Base-by-base conservation (phyloP, 2,113 vertebrate species). In the Terrapene triunguis region DNA sequence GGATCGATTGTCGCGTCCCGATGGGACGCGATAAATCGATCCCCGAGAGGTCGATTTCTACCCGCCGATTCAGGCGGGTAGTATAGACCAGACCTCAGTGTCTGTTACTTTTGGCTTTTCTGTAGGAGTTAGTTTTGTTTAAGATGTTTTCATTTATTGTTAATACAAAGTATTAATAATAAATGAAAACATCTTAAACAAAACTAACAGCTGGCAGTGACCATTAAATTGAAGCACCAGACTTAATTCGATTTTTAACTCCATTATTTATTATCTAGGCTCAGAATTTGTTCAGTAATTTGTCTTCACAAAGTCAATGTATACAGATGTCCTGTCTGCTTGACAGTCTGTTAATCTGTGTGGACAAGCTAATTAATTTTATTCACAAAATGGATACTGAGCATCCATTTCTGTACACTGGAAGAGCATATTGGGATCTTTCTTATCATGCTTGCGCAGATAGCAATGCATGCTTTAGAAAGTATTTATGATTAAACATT, bases 311-410 rank as follows among this genome's bases (percentile, higher is more conserved):
- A 92, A 97, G 96, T 57, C 80, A 54, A 80, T 89, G 38, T 82
- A 72, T 89, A 32, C 50, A 35, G 53, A 72, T 79, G 83, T 86
- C n/a, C 85, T 96, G 84, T 96, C 96, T 97, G 95, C 82, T 35
- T 97, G 94, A 86, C 85, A 96, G 86, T 53, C 92, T 93, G 82
- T 96, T 96, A 96, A 98, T 96, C 80, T 96, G 14, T 94, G 95
- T 87, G 0, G 74, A 95, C 90, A 96, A 5, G 95, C 91, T 95
- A 92, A 95, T 97, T 98, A 94, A 97, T 96, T 97, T 95, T 94
- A 48, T 0, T 1, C 91, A 86, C 87, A 78, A 97, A 96, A 94
- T 95, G 86, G 3, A 96, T 94, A 79, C 57, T 44, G 86, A 88
- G 74, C 89, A 50, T 82, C 65, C 76, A 78, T 19, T 84, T 88